Evolutionary conservation across 2,797 vertebrate genomes (phyloP), one percentile per base, ranked within the genome.

Genomic region (Botia kubotai): DNA sequence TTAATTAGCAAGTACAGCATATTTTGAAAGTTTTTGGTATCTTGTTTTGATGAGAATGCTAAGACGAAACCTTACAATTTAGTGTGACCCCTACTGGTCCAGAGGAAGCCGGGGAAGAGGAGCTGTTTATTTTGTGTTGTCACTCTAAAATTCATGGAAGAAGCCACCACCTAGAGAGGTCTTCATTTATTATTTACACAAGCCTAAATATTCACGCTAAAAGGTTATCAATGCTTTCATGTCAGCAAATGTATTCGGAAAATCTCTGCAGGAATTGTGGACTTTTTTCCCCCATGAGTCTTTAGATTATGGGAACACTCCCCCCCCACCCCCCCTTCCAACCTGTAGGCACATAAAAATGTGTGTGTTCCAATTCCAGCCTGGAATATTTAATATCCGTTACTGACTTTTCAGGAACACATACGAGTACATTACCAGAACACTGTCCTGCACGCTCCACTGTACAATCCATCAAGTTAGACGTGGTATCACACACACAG

Each of bases 101-200:
- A 82, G 80, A 90, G 91, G 90, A 92, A 92, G 89, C 87, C 48
- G 3, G 76, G 73, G 84, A 80, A 75, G 16, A 16, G 84, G 79
- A 3, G 13, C 55, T 87, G 88, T 90, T 90, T 91, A 90, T 92
- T 91, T 91, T 86, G 85, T 77, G 83, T 84, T 67, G 72, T 85
- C 80, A 77, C 72, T 86, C n/a, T 81, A 66, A 53, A 83, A 66
- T 75, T 79, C 78, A 53, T 77, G 3, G 33, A 86, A 76, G 84
- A 77, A 26, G 86, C 77, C 79, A 77, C 85, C 77, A 86, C 62
- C 66, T 75, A 84, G 74, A 87, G 80, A 79, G 87, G 88, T 87
- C 86, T 83, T 87, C 84, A 68, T 78, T 71, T 87, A 88, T 87
- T 87, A 90, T 87, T 90, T 88, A 89, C 23, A 26, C 23, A 26